A percentile compares a stretch with the other conserved stretches of the same genome.
Evolutionary conservation across 2,797 vertebrate species (phyloP).

Genomic region (Danio aesculapii): DNA sequence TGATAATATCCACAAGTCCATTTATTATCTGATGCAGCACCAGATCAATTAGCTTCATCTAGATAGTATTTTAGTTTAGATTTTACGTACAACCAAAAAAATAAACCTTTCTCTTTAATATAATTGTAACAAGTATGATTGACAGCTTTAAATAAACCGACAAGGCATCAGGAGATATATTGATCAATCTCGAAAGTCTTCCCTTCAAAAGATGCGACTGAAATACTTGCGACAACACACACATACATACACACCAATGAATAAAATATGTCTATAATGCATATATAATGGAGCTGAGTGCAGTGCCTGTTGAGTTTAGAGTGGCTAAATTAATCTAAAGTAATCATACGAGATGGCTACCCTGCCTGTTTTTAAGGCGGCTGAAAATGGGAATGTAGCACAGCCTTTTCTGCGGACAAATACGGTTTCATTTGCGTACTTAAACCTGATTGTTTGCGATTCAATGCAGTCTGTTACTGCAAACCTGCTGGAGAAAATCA

Average conservation of each 20-base stretch:
- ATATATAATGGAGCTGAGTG: conserved; percentile 8
- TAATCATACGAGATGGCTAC: conserved; percentile 26
- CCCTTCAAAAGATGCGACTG: neutral
- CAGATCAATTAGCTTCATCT: neutral
- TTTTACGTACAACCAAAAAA: neutral
- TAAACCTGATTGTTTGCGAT: neutral
- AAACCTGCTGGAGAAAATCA: neutral
- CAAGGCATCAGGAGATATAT: conserved; percentile 26
- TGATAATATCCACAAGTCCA: neutral
- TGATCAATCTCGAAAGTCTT: neutral
- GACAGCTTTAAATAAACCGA: conserved; percentile 10
- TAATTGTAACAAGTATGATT: conserved; percentile 1
- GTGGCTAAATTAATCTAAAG: conserved; percentile 39
- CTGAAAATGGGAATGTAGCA: conserved; percentile 21
- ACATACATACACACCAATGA: neutral
- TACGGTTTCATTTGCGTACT: neutral
- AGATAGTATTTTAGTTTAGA: neutral
- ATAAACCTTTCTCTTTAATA: conserved; percentile 1
- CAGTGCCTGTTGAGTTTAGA: neutral
- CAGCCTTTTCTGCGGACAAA: conserved; percentile 1
- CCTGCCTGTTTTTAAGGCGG: conserved; percentile 11
- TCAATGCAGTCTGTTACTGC: neutral
- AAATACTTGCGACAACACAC: conserved; percentile 2
- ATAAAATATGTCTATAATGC: conserved; percentile 33
- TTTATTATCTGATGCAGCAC: neutral